Evolutionary conservation across 2,888 invertebrate species (phyloP).

Genomic region (Celastrina argiolus): DNA sequence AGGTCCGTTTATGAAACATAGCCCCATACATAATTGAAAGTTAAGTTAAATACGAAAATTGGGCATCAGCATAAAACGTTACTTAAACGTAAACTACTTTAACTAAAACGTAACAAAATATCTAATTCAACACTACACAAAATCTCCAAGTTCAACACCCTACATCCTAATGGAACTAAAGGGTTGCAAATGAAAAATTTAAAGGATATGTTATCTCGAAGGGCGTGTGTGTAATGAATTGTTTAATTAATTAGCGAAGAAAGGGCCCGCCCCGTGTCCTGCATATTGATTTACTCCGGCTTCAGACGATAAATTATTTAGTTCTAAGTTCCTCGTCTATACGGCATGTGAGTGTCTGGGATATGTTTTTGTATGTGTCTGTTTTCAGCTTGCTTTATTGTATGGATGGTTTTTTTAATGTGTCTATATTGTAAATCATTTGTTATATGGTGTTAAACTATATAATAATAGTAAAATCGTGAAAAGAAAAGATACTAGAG

Average conservation of each 20-base stretch:
- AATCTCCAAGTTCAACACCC: neutral
- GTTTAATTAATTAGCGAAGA: conserved; percentile 85
- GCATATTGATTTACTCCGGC: conserved; percentile 74
- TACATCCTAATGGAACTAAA: conserved; percentile 1
- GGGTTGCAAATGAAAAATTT: conserved; percentile 34
- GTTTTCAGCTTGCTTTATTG: neutral
- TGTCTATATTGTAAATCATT: no score
- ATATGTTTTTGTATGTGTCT: neutral
- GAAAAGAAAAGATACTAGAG: no score
- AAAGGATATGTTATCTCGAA: conserved; percentile 52
- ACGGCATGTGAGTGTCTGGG: conserved; percentile 33
- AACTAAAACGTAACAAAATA: neutral
- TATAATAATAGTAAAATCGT: no score
- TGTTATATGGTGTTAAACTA: no score
- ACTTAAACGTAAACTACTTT: neutral
- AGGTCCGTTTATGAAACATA: no score
- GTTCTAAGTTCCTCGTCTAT: conserved; percentile 67
- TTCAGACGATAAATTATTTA: conserved; percentile 73
- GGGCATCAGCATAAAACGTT: no score
- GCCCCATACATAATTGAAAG: no score
- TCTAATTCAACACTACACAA: neutral
- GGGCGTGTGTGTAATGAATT: conserved; percentile 83
- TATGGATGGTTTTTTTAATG: neutral
- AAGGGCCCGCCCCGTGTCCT: conserved; percentile 66
- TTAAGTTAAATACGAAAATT: no score